phyloP scores from a whole-genome alignment of 1,140 invertebrate species.

The Druon quercuslanigerum region DNA sequence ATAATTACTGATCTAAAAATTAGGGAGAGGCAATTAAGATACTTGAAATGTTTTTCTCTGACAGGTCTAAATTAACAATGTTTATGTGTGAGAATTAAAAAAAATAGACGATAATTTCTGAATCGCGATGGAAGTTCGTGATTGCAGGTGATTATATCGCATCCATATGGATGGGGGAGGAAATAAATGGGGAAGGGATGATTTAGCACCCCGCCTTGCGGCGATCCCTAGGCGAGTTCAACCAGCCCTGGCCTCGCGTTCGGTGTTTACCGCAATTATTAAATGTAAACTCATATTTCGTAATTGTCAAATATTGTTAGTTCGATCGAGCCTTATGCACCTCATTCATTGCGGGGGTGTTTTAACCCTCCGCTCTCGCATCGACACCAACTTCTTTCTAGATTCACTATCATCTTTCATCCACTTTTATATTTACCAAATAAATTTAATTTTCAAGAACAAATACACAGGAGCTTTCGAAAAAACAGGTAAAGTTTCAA shows the following conservation, averaged over 20 bases:
- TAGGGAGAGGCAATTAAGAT: too few species aligned
- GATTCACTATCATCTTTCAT: too few species aligned
- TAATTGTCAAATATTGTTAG: constrained; percentile 72
- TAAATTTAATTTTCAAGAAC: too few species aligned
- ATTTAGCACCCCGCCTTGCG: constrained; percentile 11
- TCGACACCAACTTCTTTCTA: not conserved
- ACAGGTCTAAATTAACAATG: too few species aligned
- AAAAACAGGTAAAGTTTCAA: too few species aligned
- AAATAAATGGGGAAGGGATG: not conserved
- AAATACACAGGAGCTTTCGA: too few species aligned
- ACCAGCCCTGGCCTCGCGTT: constrained; percentile 45
- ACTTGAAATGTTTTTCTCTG: not conserved
- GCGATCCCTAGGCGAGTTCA: constrained; percentile 36
- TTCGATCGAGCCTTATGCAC: constrained; percentile 58
- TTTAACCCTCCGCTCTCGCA: not conserved
- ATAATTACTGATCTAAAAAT: too few species aligned
- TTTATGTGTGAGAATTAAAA: not conserved
- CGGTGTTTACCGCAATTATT: constrained; percentile 74
- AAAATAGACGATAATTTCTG: constrained; percentile 3
- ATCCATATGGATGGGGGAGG: not conserved
- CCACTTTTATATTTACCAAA: too few species aligned
- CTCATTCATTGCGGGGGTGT: constrained; percentile 57
- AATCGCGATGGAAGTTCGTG: constrained; percentile 2
- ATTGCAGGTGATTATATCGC: constrained; percentile 13
- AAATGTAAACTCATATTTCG: constrained; percentile 73